Evolutionary conservation across 2,797 vertebrate genomes (phyloP).

Genomic region (Esox lucius): DNA sequence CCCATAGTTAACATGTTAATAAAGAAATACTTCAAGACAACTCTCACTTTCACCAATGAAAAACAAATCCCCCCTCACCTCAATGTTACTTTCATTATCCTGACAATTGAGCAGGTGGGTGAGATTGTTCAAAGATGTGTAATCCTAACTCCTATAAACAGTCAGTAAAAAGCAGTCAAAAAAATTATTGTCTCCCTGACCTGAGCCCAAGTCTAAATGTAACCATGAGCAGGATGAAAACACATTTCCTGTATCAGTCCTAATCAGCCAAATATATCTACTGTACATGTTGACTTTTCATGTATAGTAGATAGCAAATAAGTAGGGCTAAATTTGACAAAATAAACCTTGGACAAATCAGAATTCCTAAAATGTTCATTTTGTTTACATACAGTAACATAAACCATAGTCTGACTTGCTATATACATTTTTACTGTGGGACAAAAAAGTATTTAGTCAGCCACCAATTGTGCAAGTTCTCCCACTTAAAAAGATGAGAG

Average conservation of each 20-base stretch:
- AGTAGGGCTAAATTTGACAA: neutral
- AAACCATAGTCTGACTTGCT: neutral
- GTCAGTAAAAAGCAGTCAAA: neutral
- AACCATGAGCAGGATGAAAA: neutral
- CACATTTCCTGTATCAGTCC: neutral
- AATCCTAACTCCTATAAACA: too few species aligned
- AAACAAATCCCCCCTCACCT: too few species aligned
- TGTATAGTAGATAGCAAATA: neutral
- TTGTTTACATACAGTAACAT: neutral
- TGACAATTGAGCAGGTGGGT: too few species aligned
- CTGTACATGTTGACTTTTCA: neutral
- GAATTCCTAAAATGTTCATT: neutral
- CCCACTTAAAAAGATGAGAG: too few species aligned
- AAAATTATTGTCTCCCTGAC: conserved; percentile 14
- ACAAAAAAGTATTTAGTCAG: too few species aligned
- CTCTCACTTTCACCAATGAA: too few species aligned
- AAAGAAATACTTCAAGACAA: too few species aligned
- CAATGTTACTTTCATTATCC: too few species aligned
- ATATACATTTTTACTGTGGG: too few species aligned
- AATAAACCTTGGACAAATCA: neutral
- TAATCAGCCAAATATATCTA: neutral
- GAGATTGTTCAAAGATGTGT: too few species aligned
- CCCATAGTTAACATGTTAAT: too few species aligned
- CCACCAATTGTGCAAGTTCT: too few species aligned
- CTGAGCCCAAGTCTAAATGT: neutral